Evolutionary conservation across 2,888 invertebrate genomes (phyloP).

Genomic region (Brachyptera risi): DNA sequence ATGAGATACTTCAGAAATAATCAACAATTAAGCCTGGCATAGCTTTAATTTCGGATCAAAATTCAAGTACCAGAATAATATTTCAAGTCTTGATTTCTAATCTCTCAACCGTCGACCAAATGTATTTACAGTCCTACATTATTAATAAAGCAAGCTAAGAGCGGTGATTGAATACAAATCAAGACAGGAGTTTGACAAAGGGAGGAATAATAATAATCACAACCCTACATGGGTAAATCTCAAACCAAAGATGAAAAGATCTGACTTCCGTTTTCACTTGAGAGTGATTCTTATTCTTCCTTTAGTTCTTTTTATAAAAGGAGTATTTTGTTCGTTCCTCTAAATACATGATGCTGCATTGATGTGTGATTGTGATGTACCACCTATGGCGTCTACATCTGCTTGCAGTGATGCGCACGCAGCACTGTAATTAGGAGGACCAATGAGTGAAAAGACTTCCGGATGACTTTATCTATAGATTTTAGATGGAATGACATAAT

Average conservation of each 20-base stretch:
- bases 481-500: no score
- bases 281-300: conserved; percentile 12
- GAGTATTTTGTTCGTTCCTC: conserved; percentile 5
- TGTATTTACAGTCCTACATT: no score
- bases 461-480: conserved; percentile 5
- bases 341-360: conserved; percentile 1
- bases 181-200: no score
- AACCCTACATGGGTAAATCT: not conserved
- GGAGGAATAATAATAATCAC: no score
- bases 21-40: no score
- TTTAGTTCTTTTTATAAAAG: conserved; percentile 1
- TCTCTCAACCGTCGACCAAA: no score
- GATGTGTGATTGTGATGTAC: not conserved
- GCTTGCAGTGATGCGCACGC: not conserved
- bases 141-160: no score
- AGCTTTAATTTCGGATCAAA: no score
- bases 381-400: conserved; percentile 9
- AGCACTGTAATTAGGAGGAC: not conserved
- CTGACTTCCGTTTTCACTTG: conserved; percentile 2
- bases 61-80: no score
- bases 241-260: conserved; percentile 2
- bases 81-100: no score
- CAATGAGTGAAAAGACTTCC: not conserved
- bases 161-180: no score
- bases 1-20: no score